phyloP scores from a whole-genome alignment of 2,113 vertebrate genomes.

The Aptenodytes patagonicus region DNA sequence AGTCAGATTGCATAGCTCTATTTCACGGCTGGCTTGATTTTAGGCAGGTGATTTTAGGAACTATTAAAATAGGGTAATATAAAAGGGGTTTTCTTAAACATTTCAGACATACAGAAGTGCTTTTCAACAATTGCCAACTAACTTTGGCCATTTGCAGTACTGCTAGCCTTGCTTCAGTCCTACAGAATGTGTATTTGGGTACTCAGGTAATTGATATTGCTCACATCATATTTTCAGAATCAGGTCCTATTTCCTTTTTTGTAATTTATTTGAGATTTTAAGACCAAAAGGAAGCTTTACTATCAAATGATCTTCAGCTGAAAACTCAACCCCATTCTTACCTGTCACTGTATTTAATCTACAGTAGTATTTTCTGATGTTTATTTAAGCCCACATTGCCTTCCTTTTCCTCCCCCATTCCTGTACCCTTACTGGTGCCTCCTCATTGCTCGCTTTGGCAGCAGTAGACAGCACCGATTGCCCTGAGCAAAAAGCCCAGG shows the following conservation, averaged over 20 bases:
- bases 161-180: neutral
- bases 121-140: neutral
- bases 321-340: neutral
- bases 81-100: neutral
- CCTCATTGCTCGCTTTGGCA: neutral
- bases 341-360: neutral
- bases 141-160: neutral
- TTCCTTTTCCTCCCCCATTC: neutral
- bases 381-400: neutral
- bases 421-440: neutral
- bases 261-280: neutral
- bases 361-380: neutral
- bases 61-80: neutral
- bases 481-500: neutral
- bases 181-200: neutral
- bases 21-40: neutral
- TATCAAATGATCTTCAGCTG: neutral
- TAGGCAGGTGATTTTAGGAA: neutral
- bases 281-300: neutral
- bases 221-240: neutral
- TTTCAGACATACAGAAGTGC: neutral
- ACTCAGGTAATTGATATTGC: neutral
- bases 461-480: fast-evolving
- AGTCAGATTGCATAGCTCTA: neutral
- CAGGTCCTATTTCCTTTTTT: neutral